Conservation (phyloP, 1,140 invertebrate genomes). For the Limonius californicus region DNA sequence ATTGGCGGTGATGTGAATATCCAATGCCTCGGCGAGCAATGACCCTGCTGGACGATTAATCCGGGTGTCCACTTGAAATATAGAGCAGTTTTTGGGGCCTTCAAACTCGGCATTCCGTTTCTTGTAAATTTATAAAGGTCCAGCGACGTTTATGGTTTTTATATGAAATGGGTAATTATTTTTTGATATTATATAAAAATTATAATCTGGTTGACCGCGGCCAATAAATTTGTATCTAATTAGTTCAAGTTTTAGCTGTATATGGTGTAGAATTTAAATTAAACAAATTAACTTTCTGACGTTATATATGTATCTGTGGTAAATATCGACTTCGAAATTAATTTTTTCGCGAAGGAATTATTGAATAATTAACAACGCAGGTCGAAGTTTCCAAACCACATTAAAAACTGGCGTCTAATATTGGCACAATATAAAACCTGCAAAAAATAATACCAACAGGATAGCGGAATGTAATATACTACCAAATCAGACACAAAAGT, state of each 20-base stretch:
- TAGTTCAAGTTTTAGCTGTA: not conserved
- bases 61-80: slow-evolving; percentile 11
- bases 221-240: not conserved
- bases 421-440: no score
- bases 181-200: not conserved
- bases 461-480: no score
- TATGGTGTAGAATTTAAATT: not conserved
- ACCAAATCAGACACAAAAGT: no score
- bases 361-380: no score
- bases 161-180: slow-evolving; percentile 3
- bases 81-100: slow-evolving; percentile 5
- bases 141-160: slow-evolving; percentile 1
- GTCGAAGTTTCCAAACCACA: no score
- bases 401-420: no score
- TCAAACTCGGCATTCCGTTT: not conserved
- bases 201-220: no score
- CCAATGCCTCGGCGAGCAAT: slow-evolving; percentile 2
- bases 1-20: slow-evolving; percentile 3
- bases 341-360: no score
- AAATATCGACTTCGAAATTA: no score
- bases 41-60: slow-evolving; percentile 6
- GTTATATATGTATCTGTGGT: no score
- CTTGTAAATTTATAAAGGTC: not conserved
- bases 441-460: no score
- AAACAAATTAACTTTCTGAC: no score